A percentile compares a stretch with the other conserved stretches of the same genome.
Conservation (phyloP, 2,797 vertebrate genomes). For the Rhynchonycteris naso region DNA sequence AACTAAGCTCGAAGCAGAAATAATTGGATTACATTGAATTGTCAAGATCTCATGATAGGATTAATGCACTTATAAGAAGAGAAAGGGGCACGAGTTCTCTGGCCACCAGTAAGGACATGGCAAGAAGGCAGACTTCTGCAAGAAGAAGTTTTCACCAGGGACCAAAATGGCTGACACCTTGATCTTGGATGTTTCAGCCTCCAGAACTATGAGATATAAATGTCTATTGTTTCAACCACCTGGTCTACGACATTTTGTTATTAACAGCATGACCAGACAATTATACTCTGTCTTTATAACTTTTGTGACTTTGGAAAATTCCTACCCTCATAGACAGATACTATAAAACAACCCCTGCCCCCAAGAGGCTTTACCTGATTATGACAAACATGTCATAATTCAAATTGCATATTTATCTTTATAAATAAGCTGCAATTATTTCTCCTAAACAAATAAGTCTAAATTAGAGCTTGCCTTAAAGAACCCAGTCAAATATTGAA, state of each 20-base stretch:
- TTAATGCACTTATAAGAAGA: neutral
- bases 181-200: neutral
- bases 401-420: slow-evolving; percentile 42
- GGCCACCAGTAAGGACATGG: neutral
- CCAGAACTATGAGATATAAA: neutral
- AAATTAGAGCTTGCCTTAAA: slow-evolving; percentile 49
- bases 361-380: neutral
- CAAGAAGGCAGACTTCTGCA: neutral
- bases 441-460: slow-evolving; percentile 60
- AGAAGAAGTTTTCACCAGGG: neutral
- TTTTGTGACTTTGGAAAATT: neutral
- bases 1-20: neutral
- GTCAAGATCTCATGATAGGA: neutral
- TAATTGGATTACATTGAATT: neutral
- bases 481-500: neutral
- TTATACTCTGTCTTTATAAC: neutral
- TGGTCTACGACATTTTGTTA: neutral
- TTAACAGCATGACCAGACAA: neutral
- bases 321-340: neutral
- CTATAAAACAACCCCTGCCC: neutral
- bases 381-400: slow-evolving; percentile 41
- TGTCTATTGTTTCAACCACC: neutral
- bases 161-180: neutral
- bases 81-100: neutral
- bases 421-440: slow-evolving; percentile 57